Conservation (phyloP, 2,888 invertebrate genomes). For the Mycalesis mineus region DNA sequence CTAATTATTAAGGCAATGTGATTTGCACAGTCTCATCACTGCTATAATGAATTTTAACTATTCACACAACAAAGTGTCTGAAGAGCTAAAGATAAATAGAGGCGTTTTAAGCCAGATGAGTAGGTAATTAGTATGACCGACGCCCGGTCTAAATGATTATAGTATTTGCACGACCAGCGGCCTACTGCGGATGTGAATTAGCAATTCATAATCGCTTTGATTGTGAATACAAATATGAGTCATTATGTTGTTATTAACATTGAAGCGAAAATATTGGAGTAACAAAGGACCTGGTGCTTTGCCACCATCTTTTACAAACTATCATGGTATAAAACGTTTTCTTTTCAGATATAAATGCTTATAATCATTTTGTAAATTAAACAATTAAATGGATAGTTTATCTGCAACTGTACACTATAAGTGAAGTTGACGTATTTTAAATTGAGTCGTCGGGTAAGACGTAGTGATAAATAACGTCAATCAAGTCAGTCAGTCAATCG, state of each 20-base stretch:
- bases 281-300: slow-evolving; percentile 2
- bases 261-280: not conserved
- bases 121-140: slow-evolving; percentile 32
- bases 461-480: too few relatives aligned
- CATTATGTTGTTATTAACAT: slow-evolving; percentile 15
- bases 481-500: too few relatives aligned
- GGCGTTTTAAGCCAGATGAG: slow-evolving; percentile 25
- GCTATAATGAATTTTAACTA: too few relatives aligned
- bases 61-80: not conserved
- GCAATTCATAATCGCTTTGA: slow-evolving; percentile 31
- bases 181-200: slow-evolving; percentile 33
- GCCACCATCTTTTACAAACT: not conserved
- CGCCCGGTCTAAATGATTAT: slow-evolving; percentile 26
- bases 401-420: too few relatives aligned
- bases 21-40: too few relatives aligned
- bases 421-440: too few relatives aligned
- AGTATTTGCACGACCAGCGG: slow-evolving; percentile 25
- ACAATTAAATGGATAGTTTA: too few relatives aligned
- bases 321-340: too few relatives aligned
- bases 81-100: slow-evolving; percentile 23
- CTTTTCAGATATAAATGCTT: too few relatives aligned
- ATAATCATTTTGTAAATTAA: too few relatives aligned
- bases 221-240: slow-evolving; percentile 33
- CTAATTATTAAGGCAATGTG: too few relatives aligned
- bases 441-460: too few relatives aligned